These are phyloP conservation scores for Chrysaora quinquecirrha DNA, from an alignment of 30 jellyfish, hydroid and myxozoan species.

Conservation along the genomic window DNA sequence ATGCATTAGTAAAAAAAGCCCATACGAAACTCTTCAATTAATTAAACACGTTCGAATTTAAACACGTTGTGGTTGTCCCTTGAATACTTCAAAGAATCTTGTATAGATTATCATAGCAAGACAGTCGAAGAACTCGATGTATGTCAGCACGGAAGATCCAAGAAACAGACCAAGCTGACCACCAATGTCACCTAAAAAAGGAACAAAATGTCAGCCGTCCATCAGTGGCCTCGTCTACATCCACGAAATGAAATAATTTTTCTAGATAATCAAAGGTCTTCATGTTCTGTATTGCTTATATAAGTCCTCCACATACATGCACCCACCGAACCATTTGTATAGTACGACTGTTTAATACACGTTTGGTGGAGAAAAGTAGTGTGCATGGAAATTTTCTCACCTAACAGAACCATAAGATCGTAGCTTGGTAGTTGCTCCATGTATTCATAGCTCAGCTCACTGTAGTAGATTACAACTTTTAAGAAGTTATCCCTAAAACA, in stretches of 20 bases:
- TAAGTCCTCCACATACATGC: too few species aligned
- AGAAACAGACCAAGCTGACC: constrained; percentile 95
- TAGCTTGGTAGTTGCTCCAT: constrained; percentile 82
- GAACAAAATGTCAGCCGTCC: too few species aligned
- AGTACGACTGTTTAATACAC: too few species aligned
- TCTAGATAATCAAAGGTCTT: background rate
- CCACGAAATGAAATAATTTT: too few species aligned
- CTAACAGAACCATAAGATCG: constrained; percentile 70
- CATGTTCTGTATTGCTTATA: background rate
- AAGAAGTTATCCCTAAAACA: constrained; percentile 75
- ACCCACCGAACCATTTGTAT: too few species aligned
- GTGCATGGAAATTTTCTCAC: too few species aligned
- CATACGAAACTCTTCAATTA: too few species aligned
- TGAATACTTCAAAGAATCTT: constrained; percentile 69
- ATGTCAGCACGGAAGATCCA: constrained; percentile 91
- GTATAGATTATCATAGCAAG: constrained; percentile 85
- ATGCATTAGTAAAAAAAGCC: too few species aligned
- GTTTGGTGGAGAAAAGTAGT: too few species aligned
- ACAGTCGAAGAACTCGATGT: constrained; percentile 90
- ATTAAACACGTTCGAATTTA: too few species aligned
- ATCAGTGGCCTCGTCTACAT: too few species aligned
- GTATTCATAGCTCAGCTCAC: constrained; percentile 69
- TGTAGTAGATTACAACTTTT: constrained; percentile 66
- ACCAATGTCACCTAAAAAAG: constrained; percentile 87
- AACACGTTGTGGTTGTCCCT: background rate